These are phyloP conservation scores for Sinonovacula constricta DNA, from an alignment of 1,140 invertebrate species.

Conservation along the genomic window DNA sequence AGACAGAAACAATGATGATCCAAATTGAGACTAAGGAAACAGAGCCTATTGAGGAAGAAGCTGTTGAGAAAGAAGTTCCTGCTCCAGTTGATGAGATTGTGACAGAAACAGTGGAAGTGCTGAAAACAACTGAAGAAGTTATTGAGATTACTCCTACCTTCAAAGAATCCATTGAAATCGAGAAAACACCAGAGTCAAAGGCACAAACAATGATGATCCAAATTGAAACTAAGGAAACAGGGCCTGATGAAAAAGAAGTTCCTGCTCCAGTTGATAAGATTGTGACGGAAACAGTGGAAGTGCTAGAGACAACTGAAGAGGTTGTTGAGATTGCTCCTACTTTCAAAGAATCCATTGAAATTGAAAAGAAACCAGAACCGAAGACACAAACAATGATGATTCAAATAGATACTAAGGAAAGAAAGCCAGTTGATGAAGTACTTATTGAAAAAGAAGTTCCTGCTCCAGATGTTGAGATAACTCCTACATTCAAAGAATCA, in stretches of 20 bases:
- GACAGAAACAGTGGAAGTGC: slow-evolving; percentile 8
- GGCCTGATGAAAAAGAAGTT: no score
- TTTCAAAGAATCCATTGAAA: slow-evolving; percentile 21
- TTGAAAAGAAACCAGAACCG: slow-evolving; percentile 19
- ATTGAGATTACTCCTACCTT: slow-evolving; percentile 1
- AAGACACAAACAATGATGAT: slow-evolving; percentile 14
- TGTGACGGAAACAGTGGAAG: slow-evolving; percentile 1
- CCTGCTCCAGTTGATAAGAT: no score
- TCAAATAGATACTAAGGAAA: slow-evolving; percentile 23
- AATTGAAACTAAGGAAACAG: slow-evolving; percentile 20
- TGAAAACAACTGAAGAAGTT: no score
- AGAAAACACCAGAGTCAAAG: neutral
- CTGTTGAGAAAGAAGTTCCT: no score
- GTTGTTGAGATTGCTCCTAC: neutral
- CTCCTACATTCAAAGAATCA: slow-evolving; percentile 22
- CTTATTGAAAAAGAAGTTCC: slow-evolving; percentile 13
- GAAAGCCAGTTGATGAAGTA: slow-evolving; percentile 2
- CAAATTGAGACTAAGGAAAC: slow-evolving; percentile 19
- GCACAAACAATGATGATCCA: slow-evolving; percentile 14
- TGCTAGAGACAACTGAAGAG: neutral
- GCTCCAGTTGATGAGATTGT: no score
- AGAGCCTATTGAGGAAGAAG: neutral
- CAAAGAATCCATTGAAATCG: slow-evolving; percentile 26
- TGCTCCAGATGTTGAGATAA: slow-evolving; percentile 1
- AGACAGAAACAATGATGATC: slow-evolving; percentile 19